Evolutionary conservation across 2,888 invertebrate species (phyloP), one percentile per base, ranked within the genome.

Genomic region (Ctena decussata): DNA sequence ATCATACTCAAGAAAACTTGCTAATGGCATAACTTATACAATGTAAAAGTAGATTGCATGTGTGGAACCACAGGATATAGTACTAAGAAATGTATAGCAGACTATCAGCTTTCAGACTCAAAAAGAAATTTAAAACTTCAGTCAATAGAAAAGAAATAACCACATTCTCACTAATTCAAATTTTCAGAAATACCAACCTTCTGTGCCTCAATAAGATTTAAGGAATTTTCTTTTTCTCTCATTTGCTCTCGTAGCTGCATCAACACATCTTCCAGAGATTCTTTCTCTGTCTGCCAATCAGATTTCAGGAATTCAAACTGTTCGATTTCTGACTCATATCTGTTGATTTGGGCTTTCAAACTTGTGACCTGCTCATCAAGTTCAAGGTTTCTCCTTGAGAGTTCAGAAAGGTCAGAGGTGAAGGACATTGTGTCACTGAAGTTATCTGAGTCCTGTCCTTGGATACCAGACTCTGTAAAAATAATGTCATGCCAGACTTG

Each of bases 221-320:
- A 74, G 0, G 87, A 81, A 8, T 88, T 88, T 71, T 94, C 94
- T 70, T 91, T 93, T 11, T 91, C 91, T 41, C 89, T 87, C 53
- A 95, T 65, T 77, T 94, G 89, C 39, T 91, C 86, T 49, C 93
- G 75, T 46, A 95, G 84, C 35, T 94, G 90, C 74, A 93, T 80
- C 3, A 95, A 87, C 0, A 95, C 93, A 18, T 92, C 93, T 78
- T 95, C 95, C 15, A 95, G 91, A 15, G 94, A 93, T 84, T 94
- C 94, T 80, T 94, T 94, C 82, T 95, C 95, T 75, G 89, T 86
- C 87, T 87, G 82, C 94, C 94, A 94, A 87, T 95, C 95, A 77
- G 92, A 86, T 79, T 90, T 92, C 72, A 93, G 89, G 79, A 91
- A 78, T 77, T 95, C 95, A 89, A 94, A 93, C 84, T 93, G 90